Conservation (phyloP, 2,113 vertebrate species). For the Pao palembangensis region DNA sequence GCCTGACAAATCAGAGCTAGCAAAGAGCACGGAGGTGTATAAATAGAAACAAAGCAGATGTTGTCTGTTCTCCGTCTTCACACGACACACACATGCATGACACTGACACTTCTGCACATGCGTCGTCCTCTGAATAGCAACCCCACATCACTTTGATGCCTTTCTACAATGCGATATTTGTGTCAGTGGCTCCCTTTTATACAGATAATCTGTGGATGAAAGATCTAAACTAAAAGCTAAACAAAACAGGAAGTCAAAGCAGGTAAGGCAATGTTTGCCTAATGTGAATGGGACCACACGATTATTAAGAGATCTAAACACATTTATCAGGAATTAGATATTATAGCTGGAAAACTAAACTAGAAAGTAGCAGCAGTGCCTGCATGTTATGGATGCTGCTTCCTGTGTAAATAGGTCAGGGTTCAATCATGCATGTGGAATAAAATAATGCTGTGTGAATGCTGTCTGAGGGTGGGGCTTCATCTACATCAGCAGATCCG, state of each 20-base stretch:
- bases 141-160: no score
- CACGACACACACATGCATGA: no score
- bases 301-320: no score
- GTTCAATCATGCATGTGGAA: conserved; percentile 38
- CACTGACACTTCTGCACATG: not conserved
- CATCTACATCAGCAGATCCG: conserved; percentile 39
- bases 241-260: no score
- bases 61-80: no score
- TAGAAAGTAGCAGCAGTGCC: not conserved
- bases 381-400: conserved; percentile 1
- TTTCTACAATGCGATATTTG: no score
- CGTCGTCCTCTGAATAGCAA: not conserved
- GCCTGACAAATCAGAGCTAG: not conserved
- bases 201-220: no score
- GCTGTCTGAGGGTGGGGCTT: conserved; percentile 53
- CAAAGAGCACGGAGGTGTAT: not conserved
- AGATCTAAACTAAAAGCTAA: no score
- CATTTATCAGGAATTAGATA: no score
- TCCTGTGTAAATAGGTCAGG: conserved; percentile 19
- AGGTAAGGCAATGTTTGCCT: no score
- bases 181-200: no score
- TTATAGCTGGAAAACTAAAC: not conserved
- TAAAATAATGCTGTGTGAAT: conserved; percentile 19
- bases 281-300: no score
- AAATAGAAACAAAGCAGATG: not conserved